These are phyloP conservation scores for Alligator sinensis DNA, from an alignment of 2,113 vertebrate species.

Conservation along the genomic window DNA sequence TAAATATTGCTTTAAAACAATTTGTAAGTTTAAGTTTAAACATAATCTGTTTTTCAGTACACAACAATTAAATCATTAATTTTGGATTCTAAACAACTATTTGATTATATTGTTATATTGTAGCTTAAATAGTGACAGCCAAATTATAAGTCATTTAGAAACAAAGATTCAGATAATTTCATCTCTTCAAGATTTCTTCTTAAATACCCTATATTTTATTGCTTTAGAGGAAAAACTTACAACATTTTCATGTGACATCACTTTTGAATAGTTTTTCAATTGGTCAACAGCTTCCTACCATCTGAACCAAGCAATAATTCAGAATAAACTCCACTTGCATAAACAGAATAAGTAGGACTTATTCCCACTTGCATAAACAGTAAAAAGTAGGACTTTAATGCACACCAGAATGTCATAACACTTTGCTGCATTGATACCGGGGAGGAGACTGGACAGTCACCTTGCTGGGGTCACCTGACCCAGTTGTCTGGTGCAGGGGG, in stretches of 20 bases:
- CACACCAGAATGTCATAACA: accelerated
- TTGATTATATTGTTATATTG: not conserved
- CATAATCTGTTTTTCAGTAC: not conserved
- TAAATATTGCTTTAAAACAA: not conserved
- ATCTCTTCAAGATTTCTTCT: not conserved
- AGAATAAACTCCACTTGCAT: accelerated
- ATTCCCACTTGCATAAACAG: accelerated
- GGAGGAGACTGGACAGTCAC: too few relatives aligned
- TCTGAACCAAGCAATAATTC: accelerated
- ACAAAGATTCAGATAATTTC: not conserved
- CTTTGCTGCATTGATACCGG: accelerated
- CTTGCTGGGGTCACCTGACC: too few relatives aligned
- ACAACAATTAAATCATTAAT: not conserved
- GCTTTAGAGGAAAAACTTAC: not conserved
- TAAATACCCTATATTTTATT: not conserved
- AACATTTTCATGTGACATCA: not conserved
- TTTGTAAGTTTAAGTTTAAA: not conserved
- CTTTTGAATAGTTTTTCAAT: not conserved
- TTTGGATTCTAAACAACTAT: not conserved
- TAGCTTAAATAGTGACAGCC: not conserved
- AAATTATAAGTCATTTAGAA: not conserved
- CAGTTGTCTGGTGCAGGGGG: too few relatives aligned
- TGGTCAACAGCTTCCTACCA: not conserved
- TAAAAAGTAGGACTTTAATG: not conserved
- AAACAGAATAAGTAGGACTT: accelerated